These are phyloP conservation scores for Automeris io DNA, from an alignment of 2,888 invertebrate species.

Conservation along the genomic window DNA sequence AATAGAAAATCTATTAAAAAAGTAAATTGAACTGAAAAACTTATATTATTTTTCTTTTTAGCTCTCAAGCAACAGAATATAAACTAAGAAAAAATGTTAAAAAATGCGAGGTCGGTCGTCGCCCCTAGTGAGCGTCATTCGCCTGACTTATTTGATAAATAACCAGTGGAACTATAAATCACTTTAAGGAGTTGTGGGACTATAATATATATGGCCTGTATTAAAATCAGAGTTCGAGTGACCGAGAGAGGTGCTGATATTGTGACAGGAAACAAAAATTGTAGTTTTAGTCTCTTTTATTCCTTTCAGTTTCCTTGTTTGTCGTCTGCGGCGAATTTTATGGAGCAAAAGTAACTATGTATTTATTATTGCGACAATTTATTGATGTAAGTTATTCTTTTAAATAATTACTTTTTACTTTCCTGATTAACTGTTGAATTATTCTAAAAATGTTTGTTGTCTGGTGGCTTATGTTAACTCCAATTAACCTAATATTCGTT, in stretches of 20 bases:
- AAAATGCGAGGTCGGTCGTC: slow-evolving; percentile 33
- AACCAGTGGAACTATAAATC: slow-evolving; percentile 52
- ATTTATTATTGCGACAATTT: background rate
- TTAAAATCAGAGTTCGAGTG: slow-evolving; percentile 31
- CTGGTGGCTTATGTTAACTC: too few relatives aligned
- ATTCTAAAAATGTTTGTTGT: too few relatives aligned
- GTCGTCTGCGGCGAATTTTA: slow-evolving; percentile 15
- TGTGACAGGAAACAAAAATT: slow-evolving; percentile 47
- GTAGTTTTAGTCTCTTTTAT: slow-evolving; percentile 50
- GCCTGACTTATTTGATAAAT: slow-evolving; percentile 57
- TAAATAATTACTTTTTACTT: too few relatives aligned
- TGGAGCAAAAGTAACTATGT: slow-evolving; percentile 1
- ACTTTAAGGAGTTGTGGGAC: slow-evolving; percentile 18
- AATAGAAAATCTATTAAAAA: slow-evolving; percentile 38
- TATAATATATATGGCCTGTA: slow-evolving; percentile 24
- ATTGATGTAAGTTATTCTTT: background rate
- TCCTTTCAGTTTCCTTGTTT: slow-evolving; percentile 50
- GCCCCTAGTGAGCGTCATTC: slow-evolving; percentile 20
- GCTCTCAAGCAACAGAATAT: slow-evolving; percentile 54
- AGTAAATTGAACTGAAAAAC: slow-evolving; percentile 38
- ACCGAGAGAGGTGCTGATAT: slow-evolving; percentile 31
- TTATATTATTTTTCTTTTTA: slow-evolving; percentile 48
- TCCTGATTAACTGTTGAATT: too few relatives aligned
- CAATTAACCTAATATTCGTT: too few relatives aligned
- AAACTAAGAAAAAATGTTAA: slow-evolving; percentile 52